Percentiles rank a stretch among this genome's conserved stretches.
These are phyloP conservation scores for Limenitis camilla DNA, from an alignment of 2,888 invertebrate genomes.

Conservation along the genomic window DNA sequence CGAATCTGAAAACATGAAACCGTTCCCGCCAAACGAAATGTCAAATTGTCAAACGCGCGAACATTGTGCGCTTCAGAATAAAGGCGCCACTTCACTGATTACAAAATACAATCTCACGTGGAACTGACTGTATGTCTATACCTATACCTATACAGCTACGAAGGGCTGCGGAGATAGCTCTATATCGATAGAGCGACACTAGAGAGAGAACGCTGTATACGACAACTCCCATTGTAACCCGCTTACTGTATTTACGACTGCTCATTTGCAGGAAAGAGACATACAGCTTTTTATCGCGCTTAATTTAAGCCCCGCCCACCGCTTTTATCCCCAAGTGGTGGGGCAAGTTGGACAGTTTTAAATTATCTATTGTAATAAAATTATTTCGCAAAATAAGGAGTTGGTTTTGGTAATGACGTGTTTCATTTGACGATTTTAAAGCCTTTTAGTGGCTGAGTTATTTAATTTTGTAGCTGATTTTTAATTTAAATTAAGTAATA, in stretches of 20 bases:
- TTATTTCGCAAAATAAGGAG: slow-evolving; percentile 72
- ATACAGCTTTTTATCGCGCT: slow-evolving; percentile 48
- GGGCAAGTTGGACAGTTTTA: slow-evolving; percentile 71
- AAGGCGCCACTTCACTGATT: slow-evolving; percentile 72
- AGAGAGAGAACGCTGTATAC: slow-evolving; percentile 49
- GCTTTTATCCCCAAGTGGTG: slow-evolving; percentile 62
- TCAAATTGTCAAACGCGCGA: slow-evolving; percentile 67
- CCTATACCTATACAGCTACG: slow-evolving; percentile 63
- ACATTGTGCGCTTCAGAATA: slow-evolving; percentile 62
- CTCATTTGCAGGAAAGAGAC: slow-evolving; percentile 68
- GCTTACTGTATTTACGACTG: slow-evolving; percentile 65
- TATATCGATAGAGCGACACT: slow-evolving; percentile 35
- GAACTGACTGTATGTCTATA: slow-evolving; percentile 46
- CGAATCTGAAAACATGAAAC: slow-evolving; percentile 40
- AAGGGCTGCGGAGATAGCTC: slow-evolving; percentile 57
- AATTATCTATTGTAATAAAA: slow-evolving; percentile 75
- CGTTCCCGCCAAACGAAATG: slow-evolving; percentile 69
- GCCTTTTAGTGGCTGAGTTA: neutral
- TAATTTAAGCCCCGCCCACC: slow-evolving; percentile 60
- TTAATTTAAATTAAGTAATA: neutral
- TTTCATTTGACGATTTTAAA: slow-evolving; percentile 61
- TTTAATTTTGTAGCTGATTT: neutral
- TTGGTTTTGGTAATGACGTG: slow-evolving; percentile 71
- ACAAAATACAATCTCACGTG: slow-evolving; percentile 72
- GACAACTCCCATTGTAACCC: slow-evolving; percentile 68